Evolutionary conservation across 2,113 vertebrate species (phyloP).

Genomic region (Thryonomys swinderianus): DNA sequence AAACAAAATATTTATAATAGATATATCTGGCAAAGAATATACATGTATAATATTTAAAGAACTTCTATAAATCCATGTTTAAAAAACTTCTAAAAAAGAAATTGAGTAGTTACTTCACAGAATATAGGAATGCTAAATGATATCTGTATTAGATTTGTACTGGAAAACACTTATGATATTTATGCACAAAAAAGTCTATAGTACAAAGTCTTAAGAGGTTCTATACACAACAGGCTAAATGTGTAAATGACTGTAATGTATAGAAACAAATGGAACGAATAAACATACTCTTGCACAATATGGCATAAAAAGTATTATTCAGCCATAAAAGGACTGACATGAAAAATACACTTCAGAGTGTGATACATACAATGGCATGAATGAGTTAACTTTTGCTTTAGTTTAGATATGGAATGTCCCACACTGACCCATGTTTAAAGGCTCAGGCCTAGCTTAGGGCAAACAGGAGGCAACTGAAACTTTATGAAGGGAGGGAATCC

Average conservation of each 20-base stretch:
- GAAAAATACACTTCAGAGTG: not conserved
- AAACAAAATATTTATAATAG: not conserved
- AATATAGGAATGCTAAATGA: not conserved
- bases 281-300: not conserved
- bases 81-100: not conserved
- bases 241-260: not conserved
- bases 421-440: not conserved
- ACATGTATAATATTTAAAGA: not conserved
- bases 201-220: not conserved
- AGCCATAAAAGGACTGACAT: not conserved
- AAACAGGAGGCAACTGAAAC: not conserved
- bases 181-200: not conserved
- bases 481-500: no score
- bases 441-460: not conserved
- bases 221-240: not conserved
- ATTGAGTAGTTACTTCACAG: not conserved
- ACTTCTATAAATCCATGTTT: not conserved
- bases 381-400: not conserved
- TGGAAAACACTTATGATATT: not conserved
- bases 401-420: no score
- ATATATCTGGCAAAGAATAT: not conserved
- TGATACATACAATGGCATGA: not conserved
- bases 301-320: not conserved
- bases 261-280: not conserved
- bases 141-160: not conserved